Conservation (phyloP, 1,140 invertebrate species). For the Tetramorium simillimum region DNA sequence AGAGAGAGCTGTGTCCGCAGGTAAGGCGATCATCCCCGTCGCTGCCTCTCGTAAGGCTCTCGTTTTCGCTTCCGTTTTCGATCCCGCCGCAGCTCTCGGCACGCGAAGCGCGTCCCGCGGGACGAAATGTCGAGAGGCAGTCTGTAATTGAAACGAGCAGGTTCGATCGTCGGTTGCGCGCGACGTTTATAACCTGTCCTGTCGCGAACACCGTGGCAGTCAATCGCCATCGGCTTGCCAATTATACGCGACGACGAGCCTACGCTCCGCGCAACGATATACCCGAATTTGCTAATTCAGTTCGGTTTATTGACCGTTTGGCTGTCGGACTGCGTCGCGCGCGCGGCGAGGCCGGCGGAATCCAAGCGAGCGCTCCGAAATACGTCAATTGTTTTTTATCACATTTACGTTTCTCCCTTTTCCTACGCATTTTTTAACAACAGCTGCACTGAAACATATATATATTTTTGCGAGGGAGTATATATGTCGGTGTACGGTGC, state of each 20-base stretch:
- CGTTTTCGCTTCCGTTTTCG: background rate
- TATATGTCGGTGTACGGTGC: background rate
- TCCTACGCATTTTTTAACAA: background rate
- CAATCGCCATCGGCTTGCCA: conserved; percentile 26
- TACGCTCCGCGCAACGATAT: background rate
- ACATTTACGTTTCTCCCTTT: background rate
- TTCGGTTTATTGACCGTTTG: conserved; percentile 37
- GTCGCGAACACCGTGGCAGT: conserved; percentile 16
- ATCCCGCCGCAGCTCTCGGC: background rate
- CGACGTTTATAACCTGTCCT: conserved; percentile 4
- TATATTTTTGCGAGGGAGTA: background rate
- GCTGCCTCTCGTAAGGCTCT: background rate
- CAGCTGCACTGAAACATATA: background rate
- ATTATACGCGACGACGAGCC: conserved; percentile 14
- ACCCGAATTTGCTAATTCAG: conserved; percentile 4
- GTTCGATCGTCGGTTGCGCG: conserved; percentile 11
- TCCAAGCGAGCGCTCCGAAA: background rate
- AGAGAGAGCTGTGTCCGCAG: conserved; percentile 34
- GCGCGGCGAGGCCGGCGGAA: too few relatives aligned
- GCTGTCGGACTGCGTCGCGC: background rate
- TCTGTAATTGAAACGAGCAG: conserved; percentile 7
- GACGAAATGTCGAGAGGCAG: background rate
- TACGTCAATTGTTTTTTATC: background rate
- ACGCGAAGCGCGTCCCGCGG: background rate
- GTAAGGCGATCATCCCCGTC: conserved; percentile 29